Evolutionary conservation across 2,797 vertebrate genomes (phyloP).

Genomic region (Pelochelys cantorii): DNA sequence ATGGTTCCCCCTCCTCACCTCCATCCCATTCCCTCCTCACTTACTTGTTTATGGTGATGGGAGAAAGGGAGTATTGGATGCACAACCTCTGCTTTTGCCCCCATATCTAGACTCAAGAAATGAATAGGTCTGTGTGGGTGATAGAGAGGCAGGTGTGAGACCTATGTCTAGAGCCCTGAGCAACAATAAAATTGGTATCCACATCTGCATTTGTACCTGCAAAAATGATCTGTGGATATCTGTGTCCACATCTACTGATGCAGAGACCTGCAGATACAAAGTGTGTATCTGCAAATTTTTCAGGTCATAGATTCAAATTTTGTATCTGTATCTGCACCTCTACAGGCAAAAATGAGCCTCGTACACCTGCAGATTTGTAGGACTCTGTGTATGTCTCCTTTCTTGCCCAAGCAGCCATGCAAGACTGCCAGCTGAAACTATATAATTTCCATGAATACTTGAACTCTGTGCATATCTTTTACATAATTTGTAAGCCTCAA

Average conservation of each 20-base stretch:
- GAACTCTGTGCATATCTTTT: neutral
- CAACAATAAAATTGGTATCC: too few species aligned
- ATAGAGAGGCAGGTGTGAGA: neutral
- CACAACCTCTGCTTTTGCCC: neutral
- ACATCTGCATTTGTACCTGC: too few species aligned
- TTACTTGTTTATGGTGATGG: neutral
- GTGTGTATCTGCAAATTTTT: too few species aligned
- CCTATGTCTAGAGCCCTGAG: rapidly evolving
- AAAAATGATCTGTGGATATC: too few species aligned
- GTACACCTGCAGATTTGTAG: too few species aligned
- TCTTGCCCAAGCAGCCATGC: neutral
- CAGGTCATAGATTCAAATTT: too few species aligned
- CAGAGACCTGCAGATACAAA: too few species aligned
- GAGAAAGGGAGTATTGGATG: neutral
- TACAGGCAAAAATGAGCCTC: too few species aligned
- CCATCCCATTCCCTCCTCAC: rapidly evolving
- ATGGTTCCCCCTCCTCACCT: neutral
- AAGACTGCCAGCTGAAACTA: neutral
- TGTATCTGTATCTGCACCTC: too few species aligned
- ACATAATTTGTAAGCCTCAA: neutral
- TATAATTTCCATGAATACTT: rapidly evolving
- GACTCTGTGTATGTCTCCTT: rapidly evolving
- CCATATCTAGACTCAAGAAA: neutral
- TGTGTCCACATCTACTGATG: too few species aligned
- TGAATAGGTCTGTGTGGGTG: neutral